phyloP scores from a whole-genome alignment of 2,113 vertebrate species.

The Colinus virginianus region DNA sequence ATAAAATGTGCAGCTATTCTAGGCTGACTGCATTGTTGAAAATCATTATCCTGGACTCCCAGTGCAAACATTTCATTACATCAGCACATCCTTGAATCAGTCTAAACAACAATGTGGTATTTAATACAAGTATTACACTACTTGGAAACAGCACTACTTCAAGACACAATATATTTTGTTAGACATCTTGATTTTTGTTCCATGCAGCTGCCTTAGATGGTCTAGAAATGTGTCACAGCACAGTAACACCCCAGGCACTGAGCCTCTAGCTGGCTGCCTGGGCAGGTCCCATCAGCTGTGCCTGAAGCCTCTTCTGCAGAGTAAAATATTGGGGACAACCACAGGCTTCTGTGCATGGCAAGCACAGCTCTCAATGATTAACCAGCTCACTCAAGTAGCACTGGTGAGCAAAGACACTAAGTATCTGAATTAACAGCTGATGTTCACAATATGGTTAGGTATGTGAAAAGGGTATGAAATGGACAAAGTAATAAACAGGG shows the following conservation, averaged over 20 bases:
- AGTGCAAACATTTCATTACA: not conserved
- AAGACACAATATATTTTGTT: not conserved
- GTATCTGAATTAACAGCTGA: not conserved
- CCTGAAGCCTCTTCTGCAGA: not conserved
- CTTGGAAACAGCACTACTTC: accelerated
- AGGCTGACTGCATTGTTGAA: not conserved
- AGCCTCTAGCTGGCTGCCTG: not conserved
- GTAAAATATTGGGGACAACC: not conserved
- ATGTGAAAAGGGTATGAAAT: not conserved
- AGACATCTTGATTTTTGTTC: not conserved
- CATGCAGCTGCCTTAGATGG: not conserved
- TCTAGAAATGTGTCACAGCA: not conserved
- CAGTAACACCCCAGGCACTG: not conserved
- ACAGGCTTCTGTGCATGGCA: not conserved
- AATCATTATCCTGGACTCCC: not conserved
- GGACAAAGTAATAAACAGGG: not conserved
- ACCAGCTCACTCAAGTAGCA: not conserved
- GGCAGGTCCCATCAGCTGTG: not conserved
- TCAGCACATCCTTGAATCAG: not conserved
- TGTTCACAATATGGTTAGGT: not conserved
- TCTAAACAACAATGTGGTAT: not conserved
- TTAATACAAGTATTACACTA: not conserved
- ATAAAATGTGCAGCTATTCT: not conserved
- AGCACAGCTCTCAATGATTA: accelerated
- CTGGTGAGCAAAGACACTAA: not conserved